phyloP scores from a whole-genome alignment of 2,797 vertebrate genomes.

The Sebastes reedi region DNA sequence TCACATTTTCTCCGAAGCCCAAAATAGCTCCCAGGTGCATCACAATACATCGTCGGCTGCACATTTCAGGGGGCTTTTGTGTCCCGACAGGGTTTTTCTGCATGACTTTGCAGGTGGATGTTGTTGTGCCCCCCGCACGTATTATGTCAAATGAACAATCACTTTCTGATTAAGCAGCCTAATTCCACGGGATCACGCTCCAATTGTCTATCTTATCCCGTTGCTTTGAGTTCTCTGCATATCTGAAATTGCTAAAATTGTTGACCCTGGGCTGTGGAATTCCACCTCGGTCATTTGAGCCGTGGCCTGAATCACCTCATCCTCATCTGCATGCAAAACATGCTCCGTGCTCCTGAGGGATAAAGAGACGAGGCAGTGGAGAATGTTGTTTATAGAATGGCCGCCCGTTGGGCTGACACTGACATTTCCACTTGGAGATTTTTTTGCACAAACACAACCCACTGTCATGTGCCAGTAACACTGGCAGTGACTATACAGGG shows the following conservation, averaged over 20 bases:
- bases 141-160: constrained; percentile 79
- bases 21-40: constrained; percentile 72
- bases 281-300: constrained; percentile 48
- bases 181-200: constrained; percentile 75
- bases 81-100: constrained; percentile 67
- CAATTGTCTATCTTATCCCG: constrained; percentile 81
- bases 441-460: constrained; percentile 14
- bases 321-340: constrained; percentile 63
- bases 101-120: constrained; percentile 77
- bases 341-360: constrained; percentile 41
- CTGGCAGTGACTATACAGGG: not conserved
- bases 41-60: constrained; percentile 51
- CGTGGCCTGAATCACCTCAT: constrained; percentile 60
- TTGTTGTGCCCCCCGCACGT: constrained; percentile 63
- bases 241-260: constrained; percentile 82
- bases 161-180: constrained; percentile 75
- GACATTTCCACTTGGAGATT: constrained; percentile 63
- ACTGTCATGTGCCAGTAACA: constrained; percentile 3
- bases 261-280: constrained; percentile 77
- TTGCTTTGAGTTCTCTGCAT: constrained; percentile 76
- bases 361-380: constrained; percentile 59
- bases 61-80: constrained; percentile 68
- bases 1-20: constrained; percentile 48
- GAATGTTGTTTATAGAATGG: constrained; percentile 76
- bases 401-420: constrained; percentile 56